These are phyloP conservation scores for Hyppa rectilinea DNA, from an alignment of 2,888 invertebrate genomes.

Conservation along the genomic window DNA sequence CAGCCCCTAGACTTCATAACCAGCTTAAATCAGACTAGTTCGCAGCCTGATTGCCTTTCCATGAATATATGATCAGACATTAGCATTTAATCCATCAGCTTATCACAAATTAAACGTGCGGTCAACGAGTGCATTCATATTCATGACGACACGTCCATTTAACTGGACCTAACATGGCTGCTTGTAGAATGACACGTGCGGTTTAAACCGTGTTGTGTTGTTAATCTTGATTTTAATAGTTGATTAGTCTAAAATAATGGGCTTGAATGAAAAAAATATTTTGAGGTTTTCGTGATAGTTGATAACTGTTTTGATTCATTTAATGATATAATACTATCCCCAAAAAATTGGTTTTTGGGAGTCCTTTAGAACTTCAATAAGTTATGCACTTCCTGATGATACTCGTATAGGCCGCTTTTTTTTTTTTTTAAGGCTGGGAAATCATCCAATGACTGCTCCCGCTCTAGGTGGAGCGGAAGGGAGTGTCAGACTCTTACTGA, in stretches of 20 bases:
- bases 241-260: neutral
- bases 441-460: too few species aligned
- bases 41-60: conserved; percentile 26
- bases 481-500: too few species aligned
- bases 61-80: conserved; percentile 40
- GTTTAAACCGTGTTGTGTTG: conserved; percentile 10
- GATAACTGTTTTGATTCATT: neutral
- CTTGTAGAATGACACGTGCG: conserved; percentile 1
- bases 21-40: conserved; percentile 15
- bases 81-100: conserved; percentile 20
- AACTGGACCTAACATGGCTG: conserved; percentile 17
- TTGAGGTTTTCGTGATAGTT: neutral
- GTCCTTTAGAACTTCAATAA: neutral
- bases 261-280: neutral
- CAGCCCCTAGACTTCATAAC: neutral
- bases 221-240: conserved; percentile 21
- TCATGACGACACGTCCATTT: conserved; percentile 48
- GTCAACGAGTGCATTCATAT: conserved; percentile 46
- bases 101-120: conserved; percentile 30
- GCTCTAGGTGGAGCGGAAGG: too few species aligned
- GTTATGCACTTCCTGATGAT: neutral
- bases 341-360: too few species aligned
- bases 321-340: neutral
- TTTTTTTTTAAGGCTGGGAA: too few species aligned
- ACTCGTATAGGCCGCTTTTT: too few species aligned